These are phyloP conservation scores for Creontiades dilutus DNA, from an alignment of 2,888 invertebrate genomes.

Conservation along the genomic window DNA sequence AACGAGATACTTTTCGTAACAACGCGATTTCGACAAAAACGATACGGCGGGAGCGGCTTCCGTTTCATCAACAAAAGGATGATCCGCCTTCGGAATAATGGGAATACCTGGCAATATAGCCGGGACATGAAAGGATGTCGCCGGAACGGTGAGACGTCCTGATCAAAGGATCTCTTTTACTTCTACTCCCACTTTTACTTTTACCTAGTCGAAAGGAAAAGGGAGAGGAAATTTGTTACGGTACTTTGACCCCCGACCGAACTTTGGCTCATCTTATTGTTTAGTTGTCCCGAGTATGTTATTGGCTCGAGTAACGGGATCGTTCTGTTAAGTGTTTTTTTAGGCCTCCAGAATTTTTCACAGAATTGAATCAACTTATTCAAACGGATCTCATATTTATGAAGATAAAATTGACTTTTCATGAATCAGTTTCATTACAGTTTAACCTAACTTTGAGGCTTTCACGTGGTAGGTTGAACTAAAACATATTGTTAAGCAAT, in stretches of 20 bases:
- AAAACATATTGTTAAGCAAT: no score
- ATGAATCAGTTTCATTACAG: no score
- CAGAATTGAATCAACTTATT: background rate
- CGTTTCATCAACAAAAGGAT: slow-evolving; percentile 45
- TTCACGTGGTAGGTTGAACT: no score
- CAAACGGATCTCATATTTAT: no score
- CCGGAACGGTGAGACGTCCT: slow-evolving; percentile 11
- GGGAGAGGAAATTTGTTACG: background rate
- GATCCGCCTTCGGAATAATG: background rate
- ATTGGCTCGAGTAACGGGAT: background rate
- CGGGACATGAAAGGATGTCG: slow-evolving; percentile 43
- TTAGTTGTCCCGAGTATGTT: background rate
- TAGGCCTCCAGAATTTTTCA: no score
- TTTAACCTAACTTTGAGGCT: no score
- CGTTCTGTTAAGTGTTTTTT: no score
- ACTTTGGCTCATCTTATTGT: background rate
- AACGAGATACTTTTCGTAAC: background rate
- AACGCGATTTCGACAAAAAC: background rate
- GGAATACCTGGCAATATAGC: background rate
- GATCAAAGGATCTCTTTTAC: slow-evolving; percentile 46
- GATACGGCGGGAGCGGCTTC: background rate
- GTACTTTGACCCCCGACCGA: slow-evolving; percentile 3
- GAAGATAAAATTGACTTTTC: no score
- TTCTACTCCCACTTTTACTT: background rate
- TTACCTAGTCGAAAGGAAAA: background rate